Evolutionary conservation across 2,113 vertebrate genomes (phyloP), one percentile per base, ranked within the genome.

Genomic region (Oncorhynchus gorbuscha): DNA sequence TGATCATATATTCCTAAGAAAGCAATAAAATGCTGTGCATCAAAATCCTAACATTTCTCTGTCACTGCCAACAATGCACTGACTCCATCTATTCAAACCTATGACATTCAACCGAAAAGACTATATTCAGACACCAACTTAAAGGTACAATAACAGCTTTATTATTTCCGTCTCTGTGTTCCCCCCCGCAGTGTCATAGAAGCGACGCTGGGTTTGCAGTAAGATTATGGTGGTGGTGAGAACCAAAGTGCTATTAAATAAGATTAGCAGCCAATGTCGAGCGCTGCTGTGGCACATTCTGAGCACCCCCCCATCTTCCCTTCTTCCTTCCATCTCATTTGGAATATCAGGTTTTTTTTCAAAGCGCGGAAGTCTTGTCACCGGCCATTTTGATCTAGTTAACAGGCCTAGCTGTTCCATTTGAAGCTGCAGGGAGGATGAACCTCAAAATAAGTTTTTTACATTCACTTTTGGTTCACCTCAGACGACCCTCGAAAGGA

Each of bases 181-280:
- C 3, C 66, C n/a, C n/a, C 16, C n/a, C 9, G 1, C 8, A 45
- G 39, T 45, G 39, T 45, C 39, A 45, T 45, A 45, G 39, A 76
- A 79, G 51, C 1, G 14, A 55, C 4, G 3, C 16, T 55, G 14
- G 51, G 59, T 32, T 65, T 74, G 79, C 69, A 45, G 74, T 73
- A 81, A 76, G 80, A 84, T 79, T 89, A 80, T 75, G 64, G 76
- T 76, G 77, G 74, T 82, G 81, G 22, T 79, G 89, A 92, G 86
- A 89, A 85, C 79, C 69, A 72, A 85, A 89, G 82, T 76, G 85
- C 87, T 86, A 91, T 89, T 87, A 86, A 92, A 92, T 81, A 79
- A 84, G 88, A 91, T 92, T 90, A 92, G 73, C 64, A 79, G 80
- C 45, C 76, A 69, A 80, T 76, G 49, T 22, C 4, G 67, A 81